phyloP scores from a whole-genome alignment of 2,888 invertebrate species.

The Chromoteleia sp. region DNA sequence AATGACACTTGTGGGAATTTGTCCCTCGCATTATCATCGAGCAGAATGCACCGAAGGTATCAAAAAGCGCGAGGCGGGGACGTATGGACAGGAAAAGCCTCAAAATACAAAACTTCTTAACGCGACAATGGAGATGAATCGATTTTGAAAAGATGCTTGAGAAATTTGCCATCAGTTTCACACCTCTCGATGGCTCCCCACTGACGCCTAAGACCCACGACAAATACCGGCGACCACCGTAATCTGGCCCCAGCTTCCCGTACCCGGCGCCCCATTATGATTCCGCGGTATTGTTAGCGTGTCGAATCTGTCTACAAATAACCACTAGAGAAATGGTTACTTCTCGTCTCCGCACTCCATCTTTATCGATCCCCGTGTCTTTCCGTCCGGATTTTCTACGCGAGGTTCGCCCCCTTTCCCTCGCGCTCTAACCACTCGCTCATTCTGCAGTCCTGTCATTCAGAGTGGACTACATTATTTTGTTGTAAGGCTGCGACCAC shows the following conservation, averaged over 20 bases:
- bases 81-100: constrained; percentile 70
- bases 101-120: constrained; percentile 81
- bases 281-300: constrained; percentile 81
- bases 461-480: constrained; percentile 84
- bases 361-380: constrained; percentile 64
- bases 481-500: constrained; percentile 81
- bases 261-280: constrained; percentile 81
- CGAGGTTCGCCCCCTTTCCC: constrained; percentile 30
- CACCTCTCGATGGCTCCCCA: constrained; percentile 81
- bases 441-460: constrained; percentile 78
- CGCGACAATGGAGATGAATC: constrained; percentile 80
- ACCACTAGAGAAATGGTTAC: constrained; percentile 83
- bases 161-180: constrained; percentile 82
- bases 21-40: constrained; percentile 18
- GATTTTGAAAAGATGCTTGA: constrained; percentile 82
- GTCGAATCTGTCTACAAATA: constrained; percentile 85
- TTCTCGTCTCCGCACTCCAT: constrained; percentile 59
- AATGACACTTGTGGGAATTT: too few relatives aligned
- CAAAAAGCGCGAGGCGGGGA: constrained; percentile 53
- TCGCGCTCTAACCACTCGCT: constrained; percentile 66
- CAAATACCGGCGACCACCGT: constrained; percentile 80
- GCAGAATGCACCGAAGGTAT: constrained; percentile 20
- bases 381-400: constrained; percentile 45
- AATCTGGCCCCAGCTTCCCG: constrained; percentile 81
- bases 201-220: constrained; percentile 78